Base-by-base conservation (phyloP, 2,888 invertebrate species). In the Archips xylosteana region DNA sequence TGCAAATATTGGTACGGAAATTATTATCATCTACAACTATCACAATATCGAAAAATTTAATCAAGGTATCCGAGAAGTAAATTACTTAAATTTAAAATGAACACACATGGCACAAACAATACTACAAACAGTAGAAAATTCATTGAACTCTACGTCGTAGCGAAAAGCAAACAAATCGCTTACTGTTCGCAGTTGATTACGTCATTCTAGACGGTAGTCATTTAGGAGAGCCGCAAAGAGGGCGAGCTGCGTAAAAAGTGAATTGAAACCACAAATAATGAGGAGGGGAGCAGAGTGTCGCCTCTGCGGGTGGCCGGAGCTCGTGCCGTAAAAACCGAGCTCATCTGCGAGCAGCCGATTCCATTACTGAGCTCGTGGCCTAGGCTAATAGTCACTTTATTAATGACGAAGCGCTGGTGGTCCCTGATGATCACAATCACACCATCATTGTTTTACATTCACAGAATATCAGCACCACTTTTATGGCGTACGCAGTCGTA, bases 201-300 rank as follows among this genome's bases (percentile, higher is more conserved):
- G 82, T 81, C 86, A 87, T 85, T 88, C 85, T 65, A 79, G 76
- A 75, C 76, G 77, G 80, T 76, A 83, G 86, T 86, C 87, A 89
- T 90, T 88, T 86, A 81, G 57, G 57, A 57, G 80, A 81, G 84
- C 85, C 83, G 82, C 85, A 87, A 88, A 88, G 88, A 89, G 91
- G 89, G 90, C 89, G 89, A 89, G 80, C 78, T 76, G 82, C 85
- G 90, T 92, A 94, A 94, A 94, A 94, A 94, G 90, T 83, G 89
- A 92, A 94, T 94, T 93, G 92, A 93, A 94, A 92, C 92, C 93
- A 88, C 94, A 91, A 92, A 92, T 92, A 91, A 92, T 89, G 89
- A 90, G 89, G 85, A 87, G 89, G 89, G 85, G 80, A 82, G 81
- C 82, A 71, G 82, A 81, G 85, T 89, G 88, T 89, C 87, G 87